These are phyloP conservation scores for Xestia xanthographa DNA, from an alignment of 2,888 invertebrate genomes.

Conservation along the genomic window DNA sequence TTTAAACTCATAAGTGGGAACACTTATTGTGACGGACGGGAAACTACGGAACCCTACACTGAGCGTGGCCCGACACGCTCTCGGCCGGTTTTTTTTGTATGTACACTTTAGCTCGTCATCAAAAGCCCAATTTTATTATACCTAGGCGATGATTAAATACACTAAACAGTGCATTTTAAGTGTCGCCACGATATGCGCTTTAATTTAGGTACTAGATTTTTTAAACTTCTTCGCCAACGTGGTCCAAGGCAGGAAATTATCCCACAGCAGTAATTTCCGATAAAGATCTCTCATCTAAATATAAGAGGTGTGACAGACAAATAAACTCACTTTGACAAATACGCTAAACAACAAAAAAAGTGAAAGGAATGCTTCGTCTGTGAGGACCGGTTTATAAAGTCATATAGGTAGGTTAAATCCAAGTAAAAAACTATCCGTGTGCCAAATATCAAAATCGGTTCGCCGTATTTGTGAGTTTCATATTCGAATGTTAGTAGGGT, in stretches of 20 bases:
- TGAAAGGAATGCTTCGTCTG: background rate
- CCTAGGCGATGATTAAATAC: too few species aligned
- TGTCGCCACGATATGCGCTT: background rate
- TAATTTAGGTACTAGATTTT: background rate
- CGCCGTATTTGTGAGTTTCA: background rate
- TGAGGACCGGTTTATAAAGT: background rate
- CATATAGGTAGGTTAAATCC: too few species aligned
- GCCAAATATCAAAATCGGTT: background rate
- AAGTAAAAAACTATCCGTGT: background rate
- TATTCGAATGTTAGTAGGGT: background rate
- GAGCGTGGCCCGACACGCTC: too few species aligned
- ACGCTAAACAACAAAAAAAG: too few species aligned
- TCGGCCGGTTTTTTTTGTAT: too few species aligned
- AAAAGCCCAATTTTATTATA: background rate
- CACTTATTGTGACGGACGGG: too few species aligned
- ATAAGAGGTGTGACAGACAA: background rate
- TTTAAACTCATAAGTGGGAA: too few species aligned
- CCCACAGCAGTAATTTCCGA: background rate
- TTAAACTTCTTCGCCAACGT: background rate
- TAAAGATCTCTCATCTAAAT: background rate
- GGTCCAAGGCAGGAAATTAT: background rate
- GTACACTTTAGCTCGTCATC: background rate
- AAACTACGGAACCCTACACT: too few species aligned
- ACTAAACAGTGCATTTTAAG: background rate
- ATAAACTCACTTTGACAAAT: too few species aligned